Evolutionary conservation across 2,113 vertebrate species (phyloP).

Genomic region (Nycticryphes semicollaris): DNA sequence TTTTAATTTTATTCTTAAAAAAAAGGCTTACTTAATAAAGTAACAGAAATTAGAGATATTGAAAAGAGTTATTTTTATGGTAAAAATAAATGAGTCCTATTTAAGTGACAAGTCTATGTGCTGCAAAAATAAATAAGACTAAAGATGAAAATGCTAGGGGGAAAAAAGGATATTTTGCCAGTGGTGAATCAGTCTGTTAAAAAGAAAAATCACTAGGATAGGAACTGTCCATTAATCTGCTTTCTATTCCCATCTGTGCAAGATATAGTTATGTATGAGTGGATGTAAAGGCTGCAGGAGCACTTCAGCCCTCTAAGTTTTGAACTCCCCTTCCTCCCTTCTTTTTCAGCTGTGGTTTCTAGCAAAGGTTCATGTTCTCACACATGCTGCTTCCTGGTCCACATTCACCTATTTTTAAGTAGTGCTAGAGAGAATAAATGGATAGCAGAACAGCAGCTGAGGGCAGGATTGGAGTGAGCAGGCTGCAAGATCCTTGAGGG

Average conservation of each 20-base stretch:
- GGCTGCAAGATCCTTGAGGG: not conserved
- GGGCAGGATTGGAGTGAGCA: not conserved
- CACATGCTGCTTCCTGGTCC: not conserved
- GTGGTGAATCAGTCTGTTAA: not conserved
- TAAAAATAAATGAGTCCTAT: not conserved
- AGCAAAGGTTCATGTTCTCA: not conserved
- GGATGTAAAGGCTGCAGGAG: not conserved
- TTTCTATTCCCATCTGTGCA: not conserved
- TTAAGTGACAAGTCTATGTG: not conserved
- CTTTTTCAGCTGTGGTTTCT: not conserved
- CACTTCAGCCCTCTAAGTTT: not conserved
- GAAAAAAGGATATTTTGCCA: not conserved
- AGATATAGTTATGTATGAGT: not conserved
- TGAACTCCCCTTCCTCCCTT: not conserved
- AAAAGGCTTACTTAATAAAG: not conserved
- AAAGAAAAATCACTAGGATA: slow-evolving; percentile 12
- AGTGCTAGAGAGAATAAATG: not conserved
- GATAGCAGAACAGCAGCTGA: not conserved
- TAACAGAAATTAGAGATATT: not conserved
- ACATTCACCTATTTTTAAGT: not conserved
- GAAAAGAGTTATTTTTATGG: not conserved
- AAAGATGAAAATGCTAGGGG: not conserved
- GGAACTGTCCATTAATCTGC: not conserved
- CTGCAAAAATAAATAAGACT: slow-evolving; percentile 5
- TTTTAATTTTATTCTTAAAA: not conserved